Percentiles rank a stretch among this genome's conserved stretches.
Evolutionary conservation across 2,888 invertebrate genomes (phyloP).

Genomic region (Actias luna): DNA sequence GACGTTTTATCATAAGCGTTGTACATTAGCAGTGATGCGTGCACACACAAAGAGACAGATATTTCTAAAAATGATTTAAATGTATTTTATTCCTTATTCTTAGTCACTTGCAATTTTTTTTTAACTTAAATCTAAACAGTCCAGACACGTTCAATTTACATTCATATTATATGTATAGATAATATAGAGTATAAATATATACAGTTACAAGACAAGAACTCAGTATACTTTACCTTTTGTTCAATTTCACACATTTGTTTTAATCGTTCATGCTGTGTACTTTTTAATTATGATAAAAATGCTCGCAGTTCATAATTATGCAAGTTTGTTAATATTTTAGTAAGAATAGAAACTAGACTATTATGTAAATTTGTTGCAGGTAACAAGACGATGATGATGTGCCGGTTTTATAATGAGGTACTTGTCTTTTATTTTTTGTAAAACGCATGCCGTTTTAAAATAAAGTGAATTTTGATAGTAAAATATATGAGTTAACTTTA

Average conservation of each 20-base stretch:
- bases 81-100: too few relatives aligned
- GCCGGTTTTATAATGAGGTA: slow-evolving; percentile 2
- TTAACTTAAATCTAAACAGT: too few relatives aligned
- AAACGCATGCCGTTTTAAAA: neutral
- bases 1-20: too few relatives aligned
- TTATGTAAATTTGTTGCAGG: slow-evolving; percentile 11
- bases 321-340: neutral
- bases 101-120: too few relatives aligned
- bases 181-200: slow-evolving; percentile 16
- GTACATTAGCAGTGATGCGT: too few relatives aligned
- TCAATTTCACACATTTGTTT: slow-evolving; percentile 6
- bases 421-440: neutral
- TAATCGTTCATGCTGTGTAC: neutral
- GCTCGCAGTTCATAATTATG: neutral
- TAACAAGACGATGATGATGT: slow-evolving; percentile 1
- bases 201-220: neutral
- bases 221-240: neutral
- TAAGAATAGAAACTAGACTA: neutral
- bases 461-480: neutral
- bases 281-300: neutral
- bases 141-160: too few relatives aligned
- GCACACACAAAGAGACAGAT: too few relatives aligned
- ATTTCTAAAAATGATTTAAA: too few relatives aligned
- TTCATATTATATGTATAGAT: neutral
- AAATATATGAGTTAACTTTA: slow-evolving; percentile 6